phyloP scores from a whole-genome alignment of 2,888 invertebrate genomes.

The Stenodera caucasica region DNA sequence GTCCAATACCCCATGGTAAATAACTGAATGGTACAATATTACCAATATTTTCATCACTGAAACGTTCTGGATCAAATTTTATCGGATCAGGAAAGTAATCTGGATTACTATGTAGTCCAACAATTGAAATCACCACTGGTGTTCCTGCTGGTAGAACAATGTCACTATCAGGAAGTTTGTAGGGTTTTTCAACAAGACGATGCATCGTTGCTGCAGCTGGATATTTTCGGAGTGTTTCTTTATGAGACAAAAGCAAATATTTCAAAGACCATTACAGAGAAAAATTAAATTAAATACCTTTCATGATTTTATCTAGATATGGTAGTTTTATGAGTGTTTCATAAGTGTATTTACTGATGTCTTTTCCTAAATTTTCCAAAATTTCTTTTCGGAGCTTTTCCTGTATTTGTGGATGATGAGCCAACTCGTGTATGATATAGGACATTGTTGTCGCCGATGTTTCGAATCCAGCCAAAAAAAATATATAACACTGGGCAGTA shows the following conservation, averaged over 20 bases:
- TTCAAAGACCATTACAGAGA: background rate
- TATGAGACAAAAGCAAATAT: conserved; percentile 12
- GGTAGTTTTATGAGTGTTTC: conserved; percentile 55
- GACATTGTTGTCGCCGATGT: background rate
- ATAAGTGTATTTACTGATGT: conserved; percentile 50
- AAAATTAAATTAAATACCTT: conserved; percentile 30
- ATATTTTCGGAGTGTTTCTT: conserved; percentile 53
- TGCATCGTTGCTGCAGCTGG: conserved; percentile 47
- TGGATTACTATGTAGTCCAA: conserved; percentile 49
- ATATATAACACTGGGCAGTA: background rate
- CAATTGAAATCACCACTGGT: conserved; percentile 46
- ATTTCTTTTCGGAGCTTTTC: conserved; percentile 54
- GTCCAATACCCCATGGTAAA: conserved; percentile 32
- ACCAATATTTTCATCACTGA: conserved; percentile 41
- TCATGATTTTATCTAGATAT: conserved; percentile 51
- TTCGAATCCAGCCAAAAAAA: background rate
- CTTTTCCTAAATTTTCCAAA: conserved; percentile 39
- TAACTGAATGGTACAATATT: conserved; percentile 20
- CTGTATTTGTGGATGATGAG: conserved; percentile 51
- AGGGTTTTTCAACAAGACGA: conserved; percentile 39
- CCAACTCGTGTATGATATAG: background rate
- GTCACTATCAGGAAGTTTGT: conserved; percentile 37
- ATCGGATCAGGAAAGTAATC: conserved; percentile 51
- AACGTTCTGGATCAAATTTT: conserved; percentile 53
- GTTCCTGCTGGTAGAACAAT: conserved; percentile 45